Evolutionary conservation across 2,113 vertebrate species (phyloP), one percentile per base, ranked within the genome.

Genomic region (Lagopus muta): DNA sequence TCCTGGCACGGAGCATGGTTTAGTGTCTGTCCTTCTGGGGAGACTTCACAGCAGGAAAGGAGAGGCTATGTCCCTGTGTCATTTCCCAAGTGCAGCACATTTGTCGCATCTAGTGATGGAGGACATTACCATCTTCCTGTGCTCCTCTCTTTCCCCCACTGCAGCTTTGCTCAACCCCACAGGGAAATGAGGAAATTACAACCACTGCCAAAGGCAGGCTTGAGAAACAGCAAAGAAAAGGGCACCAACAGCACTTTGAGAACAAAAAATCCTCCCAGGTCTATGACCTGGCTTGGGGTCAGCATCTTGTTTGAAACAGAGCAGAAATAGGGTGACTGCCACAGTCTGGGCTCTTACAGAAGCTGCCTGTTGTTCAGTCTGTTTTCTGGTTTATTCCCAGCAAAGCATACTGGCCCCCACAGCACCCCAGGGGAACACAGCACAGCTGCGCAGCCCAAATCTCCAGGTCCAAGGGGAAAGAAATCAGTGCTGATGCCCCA

Each of bases 401-500:
- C 61, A 60, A 74, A 45, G 1, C 16, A 38, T 14, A 47, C 38
- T 10, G 25, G 47, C 21, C 55, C 14, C n/a, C 7, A 7, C 3
- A 17, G 21, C 15, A 27, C 9, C 6, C 21, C 14, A 42, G 13
- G n/a, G 75, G 19, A 19, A 4, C 52, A 72, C 34, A 54, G 30
- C 48, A 38, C 32, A 76, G 64, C 48, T 43, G 20, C 55, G 7
- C 55, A 36, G 45, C 42, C 45, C 55, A 14, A 2, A 38, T 6
- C 50, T 38, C 30, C 81, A 32, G 34, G 55, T 24, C 43, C 4
- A 2, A 25, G 62, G 50, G 1, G 7, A 36, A 15, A 66, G 43
- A 61, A 76, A 38, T 17, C 40, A 12, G 2, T 1, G 2, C 20
- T 69, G 30, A 40, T 4, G 5, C 14, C 75, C 28, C 1, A 0